phyloP scores from a whole-genome alignment of 2,888 invertebrate genomes.

The Aricia artaxerxes region DNA sequence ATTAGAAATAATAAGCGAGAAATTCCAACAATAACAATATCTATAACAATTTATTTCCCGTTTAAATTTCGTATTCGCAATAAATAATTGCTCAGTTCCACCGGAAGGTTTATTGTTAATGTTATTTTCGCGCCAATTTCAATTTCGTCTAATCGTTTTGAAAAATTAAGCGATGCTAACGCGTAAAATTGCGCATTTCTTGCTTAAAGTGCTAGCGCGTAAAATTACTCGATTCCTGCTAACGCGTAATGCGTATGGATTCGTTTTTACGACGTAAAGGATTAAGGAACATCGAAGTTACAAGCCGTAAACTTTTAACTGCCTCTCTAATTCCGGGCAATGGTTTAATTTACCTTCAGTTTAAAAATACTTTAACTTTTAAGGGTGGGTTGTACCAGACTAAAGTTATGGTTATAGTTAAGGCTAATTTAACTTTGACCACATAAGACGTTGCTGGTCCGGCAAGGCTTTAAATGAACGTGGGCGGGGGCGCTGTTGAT shows the following conservation, averaged over 20 bases:
- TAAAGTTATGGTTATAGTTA: too few species aligned
- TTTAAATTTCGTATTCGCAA: slow-evolving; percentile 1
- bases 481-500: too few species aligned
- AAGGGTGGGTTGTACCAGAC: too few species aligned
- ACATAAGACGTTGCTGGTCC: too few species aligned
- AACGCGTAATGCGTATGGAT: background rate
- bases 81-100: slow-evolving; percentile 4
- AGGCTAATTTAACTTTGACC: too few species aligned
- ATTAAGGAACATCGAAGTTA: slow-evolving; percentile 41
- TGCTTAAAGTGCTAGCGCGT: background rate
- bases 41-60: slow-evolving; percentile 6
- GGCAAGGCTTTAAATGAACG: too few species aligned
- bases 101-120: slow-evolving; percentile 3
- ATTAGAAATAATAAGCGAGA: slow-evolving; percentile 5
- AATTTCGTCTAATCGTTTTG: slow-evolving; percentile 8
- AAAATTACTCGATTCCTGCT: slow-evolving; percentile 11
- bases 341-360: slow-evolving; percentile 45
- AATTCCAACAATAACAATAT: background rate
- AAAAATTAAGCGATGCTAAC: slow-evolving; percentile 15
- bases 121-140: slow-evolving; percentile 15
- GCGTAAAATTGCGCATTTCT: background rate
- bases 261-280: slow-evolving; percentile 24
- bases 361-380: background rate
- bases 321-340: slow-evolving; percentile 50
- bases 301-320: slow-evolving; percentile 47